Conservation (phyloP, 30 jellyfish, hydroid and myxozoan species). For the Morbakka virulenta region DNA sequence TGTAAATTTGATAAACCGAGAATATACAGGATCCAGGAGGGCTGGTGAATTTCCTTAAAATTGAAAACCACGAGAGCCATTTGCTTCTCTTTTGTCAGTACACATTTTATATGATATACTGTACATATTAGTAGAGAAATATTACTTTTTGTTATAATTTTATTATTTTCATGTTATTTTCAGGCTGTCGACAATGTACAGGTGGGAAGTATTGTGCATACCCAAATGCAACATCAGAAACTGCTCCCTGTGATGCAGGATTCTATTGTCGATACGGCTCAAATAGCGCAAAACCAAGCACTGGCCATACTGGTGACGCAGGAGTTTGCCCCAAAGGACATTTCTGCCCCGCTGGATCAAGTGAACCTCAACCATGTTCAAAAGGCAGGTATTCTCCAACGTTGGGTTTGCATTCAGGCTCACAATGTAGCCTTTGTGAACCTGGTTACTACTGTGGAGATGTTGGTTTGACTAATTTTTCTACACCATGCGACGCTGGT, state of each 20-base stretch:
- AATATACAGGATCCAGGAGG: no score
- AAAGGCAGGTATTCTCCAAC: conserved; percentile 59
- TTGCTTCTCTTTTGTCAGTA: no score
- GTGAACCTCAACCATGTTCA: conserved; percentile 71
- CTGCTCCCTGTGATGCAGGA: conserved; percentile 88
- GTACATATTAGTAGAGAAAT: no score
- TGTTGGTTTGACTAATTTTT: conserved; percentile 57
- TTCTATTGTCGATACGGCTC: conserved; percentile 83
- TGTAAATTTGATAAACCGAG: no score
- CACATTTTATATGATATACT: no score
- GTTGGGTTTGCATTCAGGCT: conserved; percentile 39
- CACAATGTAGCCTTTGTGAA: conserved; percentile 70
- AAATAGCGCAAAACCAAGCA: conserved; percentile 60
- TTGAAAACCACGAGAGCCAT: no score
- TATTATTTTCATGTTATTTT: no score
- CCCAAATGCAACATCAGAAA: conserved; percentile 74
- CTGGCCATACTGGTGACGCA: conserved; percentile 69
- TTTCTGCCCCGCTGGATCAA: conserved; percentile 72
- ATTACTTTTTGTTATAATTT: no score
- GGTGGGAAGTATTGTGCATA: conserved; percentile 95
- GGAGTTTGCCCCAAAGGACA: conserved; percentile 90
- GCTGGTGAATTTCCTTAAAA: no score
- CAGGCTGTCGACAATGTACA: conserved; percentile 81
- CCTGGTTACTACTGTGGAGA: conserved; percentile 81
- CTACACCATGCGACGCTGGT: conserved; percentile 82